Percentiles rank a stretch among this genome's conserved stretches.
These are phyloP conservation scores for Prosopocoilus inquinatus DNA, from an alignment of 2,888 invertebrate genomes.

Conservation along the genomic window DNA sequence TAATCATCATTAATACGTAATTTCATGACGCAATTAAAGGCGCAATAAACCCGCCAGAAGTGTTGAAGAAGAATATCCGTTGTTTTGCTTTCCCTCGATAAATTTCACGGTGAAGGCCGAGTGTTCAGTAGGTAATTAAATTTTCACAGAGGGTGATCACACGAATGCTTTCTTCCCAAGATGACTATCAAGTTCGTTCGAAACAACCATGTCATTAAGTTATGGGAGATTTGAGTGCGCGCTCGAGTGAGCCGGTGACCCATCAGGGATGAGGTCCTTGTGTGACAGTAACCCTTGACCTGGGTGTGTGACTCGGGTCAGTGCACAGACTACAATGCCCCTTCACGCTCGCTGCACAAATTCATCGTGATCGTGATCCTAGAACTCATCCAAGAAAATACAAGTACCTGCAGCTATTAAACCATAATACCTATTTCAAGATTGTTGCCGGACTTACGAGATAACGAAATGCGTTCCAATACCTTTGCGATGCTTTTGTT, in stretches of 20 bases:
- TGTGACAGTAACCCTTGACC: conserved; percentile 36
- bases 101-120: too few species aligned
- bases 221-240: background rate
- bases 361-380: conserved; percentile 33
- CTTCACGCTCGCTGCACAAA: conserved; percentile 35
- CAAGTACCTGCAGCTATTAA: conserved; percentile 13
- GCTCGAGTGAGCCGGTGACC: background rate
- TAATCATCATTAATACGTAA: too few species aligned
- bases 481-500: conserved; percentile 9
- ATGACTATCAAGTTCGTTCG: conserved; percentile 2
- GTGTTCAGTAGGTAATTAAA: background rate
- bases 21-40: too few species aligned
- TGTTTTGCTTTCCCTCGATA: too few species aligned
- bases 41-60: too few species aligned
- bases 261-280: conserved; percentile 2
- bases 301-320: conserved; percentile 33
- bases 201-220: background rate
- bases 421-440: conserved; percentile 9
- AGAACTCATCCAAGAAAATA: conserved; percentile 13
- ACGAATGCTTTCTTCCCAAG: background rate
- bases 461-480: conserved; percentile 10
- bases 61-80: too few species aligned
- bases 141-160: conserved; percentile 2
- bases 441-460: conserved; percentile 4
- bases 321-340: conserved; percentile 35